Conservation (phyloP, 2,888 invertebrate species). For the Ditylenchus weischeri region DNA sequence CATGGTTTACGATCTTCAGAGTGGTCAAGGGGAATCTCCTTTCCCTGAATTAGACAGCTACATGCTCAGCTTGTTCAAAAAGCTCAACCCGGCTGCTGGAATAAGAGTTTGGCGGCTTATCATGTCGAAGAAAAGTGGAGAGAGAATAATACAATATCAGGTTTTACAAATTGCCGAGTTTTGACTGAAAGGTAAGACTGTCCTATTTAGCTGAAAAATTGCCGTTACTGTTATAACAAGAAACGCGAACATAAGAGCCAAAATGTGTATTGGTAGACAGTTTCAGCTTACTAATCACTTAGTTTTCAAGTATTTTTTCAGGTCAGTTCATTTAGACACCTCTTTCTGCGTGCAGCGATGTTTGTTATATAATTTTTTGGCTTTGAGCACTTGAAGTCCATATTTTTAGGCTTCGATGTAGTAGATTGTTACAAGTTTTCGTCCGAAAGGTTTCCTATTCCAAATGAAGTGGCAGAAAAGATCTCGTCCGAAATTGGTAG, state of each 20-base stretch:
- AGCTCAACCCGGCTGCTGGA: constrained; percentile 23
- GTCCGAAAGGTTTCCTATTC: constrained; percentile 13
- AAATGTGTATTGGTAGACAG: constrained; percentile 61
- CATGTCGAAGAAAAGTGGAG: not conserved
- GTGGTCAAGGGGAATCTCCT: constrained; percentile 27
- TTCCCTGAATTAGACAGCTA: constrained; percentile 30
- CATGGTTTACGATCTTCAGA: constrained; percentile 19
- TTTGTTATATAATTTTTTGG: too few relatives aligned
- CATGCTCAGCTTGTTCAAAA: constrained; percentile 21
- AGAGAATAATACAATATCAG: constrained; percentile 17
- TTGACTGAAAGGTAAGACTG: not conserved
- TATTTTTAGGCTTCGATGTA: constrained; percentile 60
- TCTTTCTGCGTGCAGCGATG: constrained; percentile 66
- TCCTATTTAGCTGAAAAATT: constrained; percentile 56
- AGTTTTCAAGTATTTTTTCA: constrained; percentile 30
- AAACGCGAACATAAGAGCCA: constrained; percentile 67
- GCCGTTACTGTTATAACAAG: constrained; percentile 67
- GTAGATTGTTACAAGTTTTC: constrained; percentile 11
- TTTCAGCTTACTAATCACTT: not conserved
- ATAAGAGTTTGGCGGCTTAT: constrained; percentile 26
- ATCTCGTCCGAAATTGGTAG: not conserved
- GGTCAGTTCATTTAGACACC: constrained; percentile 14
- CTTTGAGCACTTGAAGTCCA: too few relatives aligned
- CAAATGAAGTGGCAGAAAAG: constrained; percentile 7
- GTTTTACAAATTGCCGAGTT: too few relatives aligned